phyloP scores from a whole-genome alignment of 23 tunicate species.

The Oikopleura vanhoeffeni region DNA sequence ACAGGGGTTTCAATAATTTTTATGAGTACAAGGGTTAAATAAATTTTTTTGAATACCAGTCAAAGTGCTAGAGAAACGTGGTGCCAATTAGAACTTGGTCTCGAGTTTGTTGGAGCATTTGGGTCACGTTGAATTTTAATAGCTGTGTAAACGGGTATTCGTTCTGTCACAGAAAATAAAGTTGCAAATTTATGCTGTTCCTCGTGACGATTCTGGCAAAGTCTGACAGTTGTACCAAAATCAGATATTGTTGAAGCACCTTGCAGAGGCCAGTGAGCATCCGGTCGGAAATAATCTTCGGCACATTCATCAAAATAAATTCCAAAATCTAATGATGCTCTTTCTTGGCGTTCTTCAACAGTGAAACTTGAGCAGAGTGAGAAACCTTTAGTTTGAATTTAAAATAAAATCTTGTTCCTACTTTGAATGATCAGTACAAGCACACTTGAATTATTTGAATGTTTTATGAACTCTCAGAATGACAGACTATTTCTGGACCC shows the following conservation, averaged over 20 bases:
- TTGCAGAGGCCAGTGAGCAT: slow-evolving; percentile 1
- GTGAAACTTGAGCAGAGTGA: no score
- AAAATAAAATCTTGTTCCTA: no score
- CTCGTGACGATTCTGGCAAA: not conserved
- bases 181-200: not conserved
- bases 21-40: no score
- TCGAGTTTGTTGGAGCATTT: not conserved
- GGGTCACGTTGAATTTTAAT: not conserved
- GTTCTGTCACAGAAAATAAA: not conserved
- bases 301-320: not conserved
- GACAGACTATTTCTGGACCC: no score
- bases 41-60: no score
- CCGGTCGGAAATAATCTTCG: not conserved
- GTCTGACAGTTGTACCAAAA: not conserved
- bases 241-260: not conserved
- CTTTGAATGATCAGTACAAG: no score
- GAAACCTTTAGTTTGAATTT: no score
- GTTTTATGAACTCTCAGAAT: no score
- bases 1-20: no score
- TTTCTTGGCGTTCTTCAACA: no score
- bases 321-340: not conserved
- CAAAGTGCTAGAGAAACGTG: not conserved
- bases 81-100: slow-evolving; percentile 10
- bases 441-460: no score
- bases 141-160: not conserved